phyloP scores from a whole-genome alignment of 2,888 invertebrate genomes.

The Trachelus stipa region DNA sequence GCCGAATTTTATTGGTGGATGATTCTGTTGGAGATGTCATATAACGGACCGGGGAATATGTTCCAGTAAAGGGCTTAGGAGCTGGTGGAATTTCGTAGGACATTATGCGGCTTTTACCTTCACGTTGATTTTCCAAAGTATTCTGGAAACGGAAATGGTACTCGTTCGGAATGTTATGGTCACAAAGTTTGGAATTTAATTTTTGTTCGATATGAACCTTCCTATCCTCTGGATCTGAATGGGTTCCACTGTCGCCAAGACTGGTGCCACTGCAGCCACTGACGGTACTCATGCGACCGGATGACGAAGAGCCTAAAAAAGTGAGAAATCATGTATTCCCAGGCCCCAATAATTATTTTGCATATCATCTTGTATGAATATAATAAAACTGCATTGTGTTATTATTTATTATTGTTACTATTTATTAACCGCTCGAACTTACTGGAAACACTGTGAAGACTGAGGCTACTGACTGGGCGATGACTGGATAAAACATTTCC shows the following conservation, averaged over 20 bases:
- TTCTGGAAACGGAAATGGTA: constrained; percentile 24
- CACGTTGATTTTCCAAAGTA: constrained; percentile 43
- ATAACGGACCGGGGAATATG: constrained; percentile 46
- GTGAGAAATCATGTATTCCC: constrained; percentile 3
- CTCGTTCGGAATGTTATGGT: constrained; percentile 3
- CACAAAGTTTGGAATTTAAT: neutral
- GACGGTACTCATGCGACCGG: constrained; percentile 84
- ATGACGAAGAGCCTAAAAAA: constrained; percentile 76
- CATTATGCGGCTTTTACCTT: constrained; percentile 60
- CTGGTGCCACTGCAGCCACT: constrained; percentile 80
- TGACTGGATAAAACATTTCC: constrained; percentile 59
- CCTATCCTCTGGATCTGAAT: constrained; percentile 85
- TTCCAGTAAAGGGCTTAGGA: constrained; percentile 68
- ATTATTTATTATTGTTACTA: constrained; percentile 10
- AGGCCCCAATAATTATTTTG: neutral
- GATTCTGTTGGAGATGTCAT: constrained; percentile 42
- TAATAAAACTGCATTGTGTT: neutral
- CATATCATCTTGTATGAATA: neutral
- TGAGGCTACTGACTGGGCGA: constrained; percentile 77
- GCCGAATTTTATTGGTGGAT: constrained; percentile 42
- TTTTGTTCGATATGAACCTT: constrained; percentile 56
- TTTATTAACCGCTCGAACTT: constrained; percentile 47
- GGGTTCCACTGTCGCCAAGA: constrained; percentile 86
- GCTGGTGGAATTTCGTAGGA: constrained; percentile 69
- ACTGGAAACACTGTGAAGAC: constrained; percentile 77